Evolutionary conservation across 2,797 vertebrate genomes (phyloP).

Genomic region (Acropternis orthonyx): DNA sequence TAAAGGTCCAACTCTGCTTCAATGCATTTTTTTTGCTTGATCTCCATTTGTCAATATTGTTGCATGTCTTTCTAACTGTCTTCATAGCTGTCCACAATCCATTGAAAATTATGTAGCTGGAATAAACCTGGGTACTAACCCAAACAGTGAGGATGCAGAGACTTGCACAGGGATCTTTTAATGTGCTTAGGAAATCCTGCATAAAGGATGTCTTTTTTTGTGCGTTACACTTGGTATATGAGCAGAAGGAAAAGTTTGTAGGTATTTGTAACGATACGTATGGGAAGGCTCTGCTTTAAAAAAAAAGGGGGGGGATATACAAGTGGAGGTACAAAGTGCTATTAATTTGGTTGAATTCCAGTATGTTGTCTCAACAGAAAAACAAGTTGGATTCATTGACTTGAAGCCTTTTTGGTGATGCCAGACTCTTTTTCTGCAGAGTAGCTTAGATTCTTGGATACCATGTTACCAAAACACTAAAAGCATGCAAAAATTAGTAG

Average conservation of each 20-base stretch:
- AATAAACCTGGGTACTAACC: slow-evolving; percentile 12
- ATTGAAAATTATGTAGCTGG: slow-evolving; percentile 6
- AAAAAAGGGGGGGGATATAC: neutral
- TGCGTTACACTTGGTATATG: neutral
- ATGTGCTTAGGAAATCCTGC: neutral
- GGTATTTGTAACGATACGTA: neutral
- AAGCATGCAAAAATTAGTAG: neutral
- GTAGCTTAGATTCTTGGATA: neutral
- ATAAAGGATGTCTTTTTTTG: neutral
- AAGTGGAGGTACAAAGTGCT: neutral
- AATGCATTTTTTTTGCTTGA: slow-evolving; percentile 47
- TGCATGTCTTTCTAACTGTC: slow-evolving; percentile 50
- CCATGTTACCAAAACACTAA: neutral
- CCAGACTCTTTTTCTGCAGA: neutral
- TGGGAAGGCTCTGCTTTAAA: neutral
- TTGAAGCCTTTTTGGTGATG: neutral
- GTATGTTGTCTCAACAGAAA: neutral
- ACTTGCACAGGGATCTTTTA: neutral
- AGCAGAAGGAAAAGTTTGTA: neutral
- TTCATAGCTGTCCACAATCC: slow-evolving; percentile 41
- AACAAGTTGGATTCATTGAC: neutral
- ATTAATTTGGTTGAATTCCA: neutral
- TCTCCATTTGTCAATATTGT: slow-evolving; percentile 60
- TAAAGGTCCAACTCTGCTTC: slow-evolving; percentile 63
- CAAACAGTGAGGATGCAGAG: neutral